Evolutionary conservation across 2,113 vertebrate species (phyloP).

Genomic region (Ictalurus punctatus): DNA sequence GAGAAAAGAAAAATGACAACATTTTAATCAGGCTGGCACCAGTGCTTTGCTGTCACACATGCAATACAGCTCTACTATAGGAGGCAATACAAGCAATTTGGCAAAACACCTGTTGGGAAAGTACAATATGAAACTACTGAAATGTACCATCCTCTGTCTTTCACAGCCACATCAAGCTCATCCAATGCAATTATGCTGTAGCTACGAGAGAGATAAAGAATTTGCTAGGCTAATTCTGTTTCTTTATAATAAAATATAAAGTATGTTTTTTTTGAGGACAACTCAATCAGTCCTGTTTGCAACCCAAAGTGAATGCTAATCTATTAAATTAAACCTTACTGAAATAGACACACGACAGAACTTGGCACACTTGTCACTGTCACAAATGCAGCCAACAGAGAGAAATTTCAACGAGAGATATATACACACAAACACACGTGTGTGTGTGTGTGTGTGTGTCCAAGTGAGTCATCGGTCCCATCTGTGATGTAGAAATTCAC

Average conservation of each 20-base stretch:
- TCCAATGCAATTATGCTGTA: background rate
- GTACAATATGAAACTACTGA: background rate
- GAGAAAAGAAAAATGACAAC: background rate
- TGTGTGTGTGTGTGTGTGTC: background rate
- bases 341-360: slow-evolving; percentile 30
- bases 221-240: background rate
- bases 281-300: background rate
- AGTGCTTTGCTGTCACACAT: background rate
- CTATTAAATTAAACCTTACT: slow-evolving; percentile 19
- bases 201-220: background rate
- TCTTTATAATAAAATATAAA: background rate
- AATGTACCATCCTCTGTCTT: background rate
- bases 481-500: slow-evolving; percentile 54
- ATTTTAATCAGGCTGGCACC: background rate
- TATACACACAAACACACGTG: background rate
- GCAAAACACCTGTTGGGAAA: background rate
- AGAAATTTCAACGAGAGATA: slow-evolving; percentile 40
- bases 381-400: slow-evolving; percentile 10
- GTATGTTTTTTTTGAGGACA: background rate
- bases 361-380: slow-evolving; percentile 24
- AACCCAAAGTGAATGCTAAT: background rate
- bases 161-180: background rate
- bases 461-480: slow-evolving; percentile 54
- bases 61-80: background rate
- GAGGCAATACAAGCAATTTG: background rate